A percentile compares a stretch with the other conserved stretches of the same genome.
Conservation (phyloP, 2,888 invertebrate genomes). For the Protophormia terraenovae region DNA sequence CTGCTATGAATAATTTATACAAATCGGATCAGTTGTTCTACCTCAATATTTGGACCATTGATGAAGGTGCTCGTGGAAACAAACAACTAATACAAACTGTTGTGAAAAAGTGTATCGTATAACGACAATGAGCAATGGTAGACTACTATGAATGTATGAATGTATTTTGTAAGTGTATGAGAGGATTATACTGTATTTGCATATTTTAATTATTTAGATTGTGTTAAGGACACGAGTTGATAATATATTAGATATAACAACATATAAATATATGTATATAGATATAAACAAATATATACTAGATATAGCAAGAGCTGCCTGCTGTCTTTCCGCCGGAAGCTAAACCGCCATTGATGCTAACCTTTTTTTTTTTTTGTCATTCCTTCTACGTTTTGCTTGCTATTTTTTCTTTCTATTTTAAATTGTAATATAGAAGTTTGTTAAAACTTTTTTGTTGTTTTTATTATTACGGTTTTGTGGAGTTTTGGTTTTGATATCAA, state of each 20-base stretch:
- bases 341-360: slow-evolving; percentile 44
- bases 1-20: slow-evolving; percentile 79
- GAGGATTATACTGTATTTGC: slow-evolving; percentile 78
- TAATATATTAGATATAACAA: slow-evolving; percentile 52
- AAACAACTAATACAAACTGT: slow-evolving; percentile 7
- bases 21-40: slow-evolving; percentile 74
- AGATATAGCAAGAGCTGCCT: slow-evolving; percentile 33
- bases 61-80: slow-evolving; percentile 27
- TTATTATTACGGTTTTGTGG: slow-evolving; percentile 26
- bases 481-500: slow-evolving; percentile 43
- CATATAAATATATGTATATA: not conserved
- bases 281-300: not conserved
- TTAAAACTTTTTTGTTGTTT: slow-evolving; percentile 25
- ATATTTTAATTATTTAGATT: slow-evolving; percentile 80
- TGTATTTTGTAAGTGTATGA: slow-evolving; percentile 45
- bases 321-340: slow-evolving; percentile 61
- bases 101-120: not conserved
- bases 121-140: not conserved
- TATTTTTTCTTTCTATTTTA: slow-evolving; percentile 9
- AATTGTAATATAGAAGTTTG: slow-evolving; percentile 42
- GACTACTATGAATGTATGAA: not conserved
- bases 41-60: slow-evolving; percentile 57
- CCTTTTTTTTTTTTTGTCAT: slow-evolving; percentile 45
- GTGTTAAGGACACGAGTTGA: slow-evolving; percentile 67
- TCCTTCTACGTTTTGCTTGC: not conserved